Conservation (phyloP, 2,888 invertebrate genomes). For the Lacanobia oleracea region DNA sequence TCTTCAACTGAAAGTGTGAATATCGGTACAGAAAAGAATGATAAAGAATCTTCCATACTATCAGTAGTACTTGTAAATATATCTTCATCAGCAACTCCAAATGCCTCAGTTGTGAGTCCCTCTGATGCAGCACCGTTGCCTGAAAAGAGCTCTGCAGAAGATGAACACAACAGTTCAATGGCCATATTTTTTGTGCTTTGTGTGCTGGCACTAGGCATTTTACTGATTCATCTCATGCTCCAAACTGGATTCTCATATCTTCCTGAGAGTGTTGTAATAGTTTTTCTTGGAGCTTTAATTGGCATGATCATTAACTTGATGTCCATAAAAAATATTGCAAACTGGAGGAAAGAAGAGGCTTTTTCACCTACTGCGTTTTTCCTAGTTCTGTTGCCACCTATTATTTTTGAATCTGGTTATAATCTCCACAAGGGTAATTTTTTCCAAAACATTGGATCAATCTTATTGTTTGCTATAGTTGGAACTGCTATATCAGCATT, state of each 20-base stretch:
- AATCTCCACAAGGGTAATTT: slow-evolving; percentile 99
- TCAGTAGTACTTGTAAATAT: slow-evolving; percentile 80
- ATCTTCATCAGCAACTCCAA: slow-evolving; percentile 77
- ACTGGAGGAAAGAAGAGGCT: slow-evolving; percentile 99
- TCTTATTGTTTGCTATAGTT: slow-evolving; percentile 98
- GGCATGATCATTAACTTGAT: slow-evolving; percentile 97
- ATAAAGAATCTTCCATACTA: slow-evolving; percentile 72
- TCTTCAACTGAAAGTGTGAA: slow-evolving; percentile 79
- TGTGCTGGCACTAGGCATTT: slow-evolving; percentile 97
- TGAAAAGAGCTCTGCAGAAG: slow-evolving; percentile 97
- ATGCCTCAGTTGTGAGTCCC: slow-evolving; percentile 89
- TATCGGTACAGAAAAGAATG: slow-evolving; percentile 79
- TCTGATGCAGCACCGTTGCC: slow-evolving; percentile 95
- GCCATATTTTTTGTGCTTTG: slow-evolving; percentile 99
- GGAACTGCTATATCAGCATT: slow-evolving; percentile 99
- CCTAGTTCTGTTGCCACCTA: slow-evolving; percentile 98
- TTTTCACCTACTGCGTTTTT: slow-evolving; percentile 99
- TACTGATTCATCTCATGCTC: slow-evolving; percentile 98
- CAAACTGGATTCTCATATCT: slow-evolving; percentile 99
- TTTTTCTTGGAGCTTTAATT: slow-evolving; percentile 98
- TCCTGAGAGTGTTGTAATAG: slow-evolving; percentile 99
- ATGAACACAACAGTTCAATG: slow-evolving; percentile 98
- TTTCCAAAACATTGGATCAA: slow-evolving; percentile 99
- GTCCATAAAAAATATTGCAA: slow-evolving; percentile 96
- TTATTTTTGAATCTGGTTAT: slow-evolving; percentile 99